Evolutionary conservation across 2,888 invertebrate genomes (phyloP), one percentile per base, ranked within the genome.

Genomic region (Theodoxus fluviatilis): DNA sequence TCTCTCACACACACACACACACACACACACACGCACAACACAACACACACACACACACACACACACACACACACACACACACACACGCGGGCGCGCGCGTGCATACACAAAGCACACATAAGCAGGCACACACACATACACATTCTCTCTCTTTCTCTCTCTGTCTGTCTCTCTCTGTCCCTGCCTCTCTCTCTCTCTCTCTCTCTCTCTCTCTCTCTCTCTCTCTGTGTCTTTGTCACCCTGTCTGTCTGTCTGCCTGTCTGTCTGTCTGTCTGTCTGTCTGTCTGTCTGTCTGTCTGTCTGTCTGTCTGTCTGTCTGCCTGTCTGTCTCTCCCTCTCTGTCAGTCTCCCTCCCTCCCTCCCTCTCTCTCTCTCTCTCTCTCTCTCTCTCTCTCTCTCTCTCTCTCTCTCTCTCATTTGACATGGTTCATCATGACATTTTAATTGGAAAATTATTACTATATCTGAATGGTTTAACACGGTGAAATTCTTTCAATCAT

Each of bases 1-100:
- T n/a, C n/a, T n/a, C n/a, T 57, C 33, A 28, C 28, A 65, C 43
- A 49, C 65, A 47, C 49, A 49, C 65, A 65, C 47, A 49, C 65
- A 66, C 65, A 64, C 28, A 64, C 43, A 64, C 43, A 64, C 64
- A 43, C 43, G 31, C 28, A 43, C 64, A 64, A 25, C 28, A 40
- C 40, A 40, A 64, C 64, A 64, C 40, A 25, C 65, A 66, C 65
- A 35, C 65, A 49, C 49, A 49, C 40, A 38, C n/a, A 6, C 7
- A 63, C 40, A 65, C 43, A 61, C 35, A 18, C 3, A 18, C 61
- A 61, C 35, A 61, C 61, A 35, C 61, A 61, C 35, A 61, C 9
- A 35, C 2, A 61, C 22, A 3, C 52, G 15, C 6, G 6, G 15
- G 52, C 15, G 15, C 52, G 22, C 52, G n/a, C 43, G 18, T 43